These are phyloP conservation scores for Stigmatopora argus DNA, from an alignment of 2,113 vertebrate species.

Conservation along the genomic window DNA sequence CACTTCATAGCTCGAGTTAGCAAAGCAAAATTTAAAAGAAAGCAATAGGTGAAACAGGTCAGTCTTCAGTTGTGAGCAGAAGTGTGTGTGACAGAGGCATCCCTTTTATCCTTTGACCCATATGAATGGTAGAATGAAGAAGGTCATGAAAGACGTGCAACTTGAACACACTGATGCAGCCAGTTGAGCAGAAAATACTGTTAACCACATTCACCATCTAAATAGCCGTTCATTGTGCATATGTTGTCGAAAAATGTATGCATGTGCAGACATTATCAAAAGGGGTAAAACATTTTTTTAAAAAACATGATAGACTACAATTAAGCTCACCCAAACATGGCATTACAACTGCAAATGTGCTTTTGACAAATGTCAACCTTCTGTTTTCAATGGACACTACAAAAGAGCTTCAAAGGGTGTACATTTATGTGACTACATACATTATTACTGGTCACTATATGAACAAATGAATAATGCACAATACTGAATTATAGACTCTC, in stretches of 20 bases:
- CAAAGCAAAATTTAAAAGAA: constrained; percentile 41
- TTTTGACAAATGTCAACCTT: background rate
- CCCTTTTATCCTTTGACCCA: constrained; percentile 68
- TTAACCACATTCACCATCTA: constrained; percentile 39
- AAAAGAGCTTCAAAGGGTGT: constrained; percentile 20
- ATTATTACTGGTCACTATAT: constrained; percentile 7
- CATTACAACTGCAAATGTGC: constrained; percentile 34
- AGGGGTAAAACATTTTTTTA: background rate
- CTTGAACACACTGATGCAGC: constrained; percentile 55
- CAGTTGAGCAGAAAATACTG: constrained; percentile 52
- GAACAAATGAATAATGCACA: background rate
- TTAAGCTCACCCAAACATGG: constrained; percentile 20
- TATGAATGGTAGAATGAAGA: constrained; percentile 55
- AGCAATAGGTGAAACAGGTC: constrained; percentile 50
- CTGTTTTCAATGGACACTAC: constrained; percentile 3
- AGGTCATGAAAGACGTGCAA: constrained; percentile 64
- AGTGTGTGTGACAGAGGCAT: constrained; percentile 40
- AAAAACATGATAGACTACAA: background rate
- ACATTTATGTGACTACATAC: constrained; percentile 12
- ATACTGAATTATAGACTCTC: background rate
- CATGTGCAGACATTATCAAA: constrained; percentile 25
- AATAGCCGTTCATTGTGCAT: constrained; percentile 11
- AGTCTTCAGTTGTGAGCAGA: constrained; percentile 23
- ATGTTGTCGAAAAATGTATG: constrained; percentile 17
- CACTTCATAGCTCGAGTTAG: constrained; percentile 39